Conservation (phyloP, 2,888 invertebrate species). For the Cabera pusaria region DNA sequence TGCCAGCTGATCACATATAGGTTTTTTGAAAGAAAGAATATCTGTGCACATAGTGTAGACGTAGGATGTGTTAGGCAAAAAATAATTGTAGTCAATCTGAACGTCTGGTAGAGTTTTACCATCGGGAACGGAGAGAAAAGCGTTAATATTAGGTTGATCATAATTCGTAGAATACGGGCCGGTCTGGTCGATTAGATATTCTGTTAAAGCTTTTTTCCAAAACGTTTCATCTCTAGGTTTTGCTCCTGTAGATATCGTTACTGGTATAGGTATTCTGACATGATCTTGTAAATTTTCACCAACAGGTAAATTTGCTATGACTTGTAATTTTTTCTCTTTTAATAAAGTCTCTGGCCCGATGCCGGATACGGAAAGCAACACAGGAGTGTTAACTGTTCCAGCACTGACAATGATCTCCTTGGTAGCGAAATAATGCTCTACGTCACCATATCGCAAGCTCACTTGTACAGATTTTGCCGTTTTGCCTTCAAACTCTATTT, state of each 20-base stretch:
- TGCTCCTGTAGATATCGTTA: conserved; percentile 61
- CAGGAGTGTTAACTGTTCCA: conserved; percentile 65
- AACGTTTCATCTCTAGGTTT: conserved; percentile 49
- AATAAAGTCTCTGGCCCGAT: conserved; percentile 61
- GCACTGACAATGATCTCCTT: conserved; percentile 69
- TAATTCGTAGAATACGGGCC: conserved; percentile 70
- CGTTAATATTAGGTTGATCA: conserved; percentile 71
- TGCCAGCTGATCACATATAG: conserved; percentile 62
- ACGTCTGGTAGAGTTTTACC: conserved; percentile 62
- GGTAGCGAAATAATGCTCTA: conserved; percentile 47
- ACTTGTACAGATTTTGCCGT: conserved; percentile 56
- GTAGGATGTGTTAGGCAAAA: conserved; percentile 62
- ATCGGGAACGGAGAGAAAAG: conserved; percentile 61
- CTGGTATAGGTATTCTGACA: conserved; percentile 67
- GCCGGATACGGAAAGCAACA: conserved; percentile 65
- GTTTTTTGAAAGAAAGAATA: conserved; percentile 53
- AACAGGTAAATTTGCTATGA: conserved; percentile 58
- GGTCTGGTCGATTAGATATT: conserved; percentile 64
- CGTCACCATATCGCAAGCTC: conserved; percentile 45
- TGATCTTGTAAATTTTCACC: conserved; percentile 78
- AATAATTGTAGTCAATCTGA: conserved; percentile 74
- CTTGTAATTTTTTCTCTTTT: conserved; percentile 50
- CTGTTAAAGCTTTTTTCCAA: conserved; percentile 62
- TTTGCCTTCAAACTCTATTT: conserved; percentile 47
- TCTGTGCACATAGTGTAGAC: conserved; percentile 56